These are phyloP conservation scores for Pangasianodon gigas DNA, from an alignment of 2,113 vertebrate species.

Conservation along the genomic window DNA sequence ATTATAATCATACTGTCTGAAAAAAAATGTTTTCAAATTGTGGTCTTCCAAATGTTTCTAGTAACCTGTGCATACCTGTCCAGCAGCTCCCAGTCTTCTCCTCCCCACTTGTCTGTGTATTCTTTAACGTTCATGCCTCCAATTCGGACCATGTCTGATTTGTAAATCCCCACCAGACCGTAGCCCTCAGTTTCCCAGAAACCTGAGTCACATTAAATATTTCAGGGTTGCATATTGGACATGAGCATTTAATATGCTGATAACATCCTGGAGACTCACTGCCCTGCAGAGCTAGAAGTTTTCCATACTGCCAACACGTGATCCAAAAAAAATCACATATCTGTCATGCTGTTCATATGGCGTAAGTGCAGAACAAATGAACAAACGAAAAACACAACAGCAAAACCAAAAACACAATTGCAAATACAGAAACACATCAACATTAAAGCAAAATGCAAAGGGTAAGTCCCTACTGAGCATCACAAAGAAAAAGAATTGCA, in stretches of 20 bases:
- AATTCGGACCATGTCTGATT: conserved; percentile 42
- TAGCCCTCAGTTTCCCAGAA: conserved; percentile 51
- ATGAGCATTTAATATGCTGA: background rate
- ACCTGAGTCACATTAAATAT: conserved; percentile 36
- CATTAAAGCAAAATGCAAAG: background rate
- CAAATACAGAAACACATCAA: background rate
- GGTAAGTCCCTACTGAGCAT: background rate
- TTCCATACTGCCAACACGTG: background rate
- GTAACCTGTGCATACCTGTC: conserved; percentile 38
- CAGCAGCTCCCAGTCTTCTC: conserved; percentile 53
- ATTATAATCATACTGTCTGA: background rate
- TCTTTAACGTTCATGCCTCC: conserved; percentile 50
- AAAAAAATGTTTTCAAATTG: background rate
- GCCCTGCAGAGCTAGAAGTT: background rate
- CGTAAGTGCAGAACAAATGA: background rate
- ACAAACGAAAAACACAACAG: background rate
- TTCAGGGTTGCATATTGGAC: background rate
- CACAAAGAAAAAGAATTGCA: background rate
- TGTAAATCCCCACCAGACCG: conserved; percentile 50
- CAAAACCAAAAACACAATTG: background rate
- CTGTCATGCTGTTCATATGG: background rate
- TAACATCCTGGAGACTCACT: background rate
- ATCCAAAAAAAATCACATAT: background rate
- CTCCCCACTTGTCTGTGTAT: conserved; percentile 47
- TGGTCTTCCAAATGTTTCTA: background rate